Percentiles rank a stretch among this genome's conserved stretches.
phyloP scores from a whole-genome alignment of 1,140 invertebrate species.

The Drosophila albomicans region DNA sequence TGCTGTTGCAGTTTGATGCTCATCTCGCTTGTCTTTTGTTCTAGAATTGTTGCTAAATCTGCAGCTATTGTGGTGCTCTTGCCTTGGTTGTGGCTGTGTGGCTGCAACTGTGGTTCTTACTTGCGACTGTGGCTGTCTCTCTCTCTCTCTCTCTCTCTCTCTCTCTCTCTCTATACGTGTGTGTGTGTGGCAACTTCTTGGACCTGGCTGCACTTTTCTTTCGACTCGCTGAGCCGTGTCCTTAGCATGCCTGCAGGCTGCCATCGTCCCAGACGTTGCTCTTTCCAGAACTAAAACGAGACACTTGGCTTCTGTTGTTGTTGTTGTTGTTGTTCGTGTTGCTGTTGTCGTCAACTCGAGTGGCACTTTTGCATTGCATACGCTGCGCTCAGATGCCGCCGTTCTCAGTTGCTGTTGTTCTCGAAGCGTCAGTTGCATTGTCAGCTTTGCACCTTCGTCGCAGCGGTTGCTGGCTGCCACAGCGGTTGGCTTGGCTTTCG shows the following conservation, averaged over 20 bases:
- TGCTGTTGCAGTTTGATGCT: slow-evolving; percentile 1
- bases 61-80: background rate
- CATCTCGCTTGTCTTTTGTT: slow-evolving; percentile 63
- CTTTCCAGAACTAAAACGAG: slow-evolving; percentile 71
- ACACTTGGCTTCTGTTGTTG: slow-evolving; percentile 51
- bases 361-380: slow-evolving; percentile 46
- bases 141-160: background rate
- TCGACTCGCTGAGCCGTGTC: slow-evolving; percentile 73
- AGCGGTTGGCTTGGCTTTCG: slow-evolving; percentile 13
- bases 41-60: slow-evolving; percentile 42
- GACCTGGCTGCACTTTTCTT: slow-evolving; percentile 69
- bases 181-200: slow-evolving; percentile 62
- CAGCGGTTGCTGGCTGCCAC: slow-evolving; percentile 16
- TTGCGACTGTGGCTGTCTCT: background rate
- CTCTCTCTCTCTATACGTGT: background rate
- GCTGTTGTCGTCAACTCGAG: slow-evolving; percentile 42
- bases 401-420: slow-evolving; percentile 38
- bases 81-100: background rate
- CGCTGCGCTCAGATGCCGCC: slow-evolving; percentile 25
- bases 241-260: slow-evolving; percentile 37
- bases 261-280: slow-evolving; percentile 49
- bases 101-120: slow-evolving; percentile 2
- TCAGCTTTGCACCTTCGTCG: slow-evolving; percentile 52
- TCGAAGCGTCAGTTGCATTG: slow-evolving; percentile 49
- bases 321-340: slow-evolving; percentile 11